phyloP scores from a whole-genome alignment of 2,888 invertebrate genomes.

The Phyllotreta cruciferae region DNA sequence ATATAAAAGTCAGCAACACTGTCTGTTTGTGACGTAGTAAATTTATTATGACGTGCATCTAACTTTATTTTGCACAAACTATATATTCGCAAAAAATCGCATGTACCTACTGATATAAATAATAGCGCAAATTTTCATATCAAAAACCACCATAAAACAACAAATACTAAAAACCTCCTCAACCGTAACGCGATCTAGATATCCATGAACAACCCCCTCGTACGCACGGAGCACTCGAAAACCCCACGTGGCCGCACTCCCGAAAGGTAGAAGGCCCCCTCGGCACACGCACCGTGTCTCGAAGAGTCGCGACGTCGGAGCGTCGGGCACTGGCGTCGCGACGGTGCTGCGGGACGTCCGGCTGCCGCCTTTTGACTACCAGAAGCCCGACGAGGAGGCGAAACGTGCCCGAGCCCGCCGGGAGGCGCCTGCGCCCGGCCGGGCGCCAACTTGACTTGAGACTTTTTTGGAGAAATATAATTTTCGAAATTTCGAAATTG shows the following conservation, averaged over 20 bases:
- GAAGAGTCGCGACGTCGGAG: neutral
- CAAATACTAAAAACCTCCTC: slow-evolving; percentile 22
- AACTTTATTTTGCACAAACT: too few species aligned
- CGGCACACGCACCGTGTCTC: slow-evolving; percentile 17
- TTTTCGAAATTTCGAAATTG: too few species aligned
- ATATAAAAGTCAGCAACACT: too few species aligned
- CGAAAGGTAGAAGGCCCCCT: slow-evolving; percentile 7
- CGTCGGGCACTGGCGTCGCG: slow-evolving; percentile 14
- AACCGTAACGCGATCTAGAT: slow-evolving; percentile 28
- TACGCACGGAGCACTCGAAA: slow-evolving; percentile 3
- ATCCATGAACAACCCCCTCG: slow-evolving; percentile 7
- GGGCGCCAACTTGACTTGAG: too few species aligned
- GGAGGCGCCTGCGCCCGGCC: slow-evolving; percentile 21
- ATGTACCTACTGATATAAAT: too few species aligned
- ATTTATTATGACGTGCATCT: too few species aligned
- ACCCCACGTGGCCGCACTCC: slow-evolving; percentile 18
- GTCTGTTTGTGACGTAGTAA: too few species aligned
- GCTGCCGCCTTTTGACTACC: slow-evolving; percentile 23
- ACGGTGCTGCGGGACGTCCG: slow-evolving; percentile 6
- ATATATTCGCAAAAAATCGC: too few species aligned
- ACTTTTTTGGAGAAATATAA: too few species aligned
- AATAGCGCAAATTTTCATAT: neutral
- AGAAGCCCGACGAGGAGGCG: slow-evolving; percentile 11
- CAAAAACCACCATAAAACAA: neutral
- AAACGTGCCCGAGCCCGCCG: slow-evolving; percentile 3